A percentile compares a stretch with the other conserved stretches of the same genome.
phyloP scores from a whole-genome alignment of 2,888 invertebrate genomes.

The Drosophila siamana region DNA sequence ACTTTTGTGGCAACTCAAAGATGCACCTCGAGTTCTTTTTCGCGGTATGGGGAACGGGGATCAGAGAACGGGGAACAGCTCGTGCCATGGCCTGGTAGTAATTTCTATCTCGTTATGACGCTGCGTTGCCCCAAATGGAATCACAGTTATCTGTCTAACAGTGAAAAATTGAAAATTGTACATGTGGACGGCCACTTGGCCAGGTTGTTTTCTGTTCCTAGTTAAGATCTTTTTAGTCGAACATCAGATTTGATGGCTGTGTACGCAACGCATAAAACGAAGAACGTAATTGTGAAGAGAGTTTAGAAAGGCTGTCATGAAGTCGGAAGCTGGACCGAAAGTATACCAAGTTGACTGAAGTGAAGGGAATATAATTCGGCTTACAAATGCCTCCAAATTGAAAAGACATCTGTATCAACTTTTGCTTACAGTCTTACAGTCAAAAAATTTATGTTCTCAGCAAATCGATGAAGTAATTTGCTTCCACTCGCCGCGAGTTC shows the following conservation, averaged over 20 bases:
- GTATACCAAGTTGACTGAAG: constrained; percentile 16
- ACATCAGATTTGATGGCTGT: constrained; percentile 25
- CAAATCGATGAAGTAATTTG: constrained; percentile 44
- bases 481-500: constrained; percentile 54
- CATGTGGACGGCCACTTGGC: constrained; percentile 56
- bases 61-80: constrained; percentile 38
- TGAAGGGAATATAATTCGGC: constrained; percentile 19
- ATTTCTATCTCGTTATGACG: constrained; percentile 75
- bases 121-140: constrained; percentile 48
- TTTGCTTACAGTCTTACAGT: not conserved
- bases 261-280: constrained; percentile 48
- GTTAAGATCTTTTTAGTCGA: constrained; percentile 24
- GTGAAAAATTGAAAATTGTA: constrained; percentile 79
- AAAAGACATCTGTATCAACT: not conserved
- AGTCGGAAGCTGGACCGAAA: constrained; percentile 49
- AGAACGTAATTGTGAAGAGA: constrained; percentile 33
- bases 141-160: constrained; percentile 79
- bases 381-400: not conserved
- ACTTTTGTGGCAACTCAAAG: constrained; percentile 38
- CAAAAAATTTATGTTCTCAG: too few relatives aligned
- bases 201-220: constrained; percentile 4
- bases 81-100: constrained; percentile 65
- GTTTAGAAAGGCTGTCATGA: constrained; percentile 57
- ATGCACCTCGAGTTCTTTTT: not conserved
- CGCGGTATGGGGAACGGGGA: too few relatives aligned